phyloP scores from a whole-genome alignment of 2,797 vertebrate species.

The Hirundo rustica region DNA sequence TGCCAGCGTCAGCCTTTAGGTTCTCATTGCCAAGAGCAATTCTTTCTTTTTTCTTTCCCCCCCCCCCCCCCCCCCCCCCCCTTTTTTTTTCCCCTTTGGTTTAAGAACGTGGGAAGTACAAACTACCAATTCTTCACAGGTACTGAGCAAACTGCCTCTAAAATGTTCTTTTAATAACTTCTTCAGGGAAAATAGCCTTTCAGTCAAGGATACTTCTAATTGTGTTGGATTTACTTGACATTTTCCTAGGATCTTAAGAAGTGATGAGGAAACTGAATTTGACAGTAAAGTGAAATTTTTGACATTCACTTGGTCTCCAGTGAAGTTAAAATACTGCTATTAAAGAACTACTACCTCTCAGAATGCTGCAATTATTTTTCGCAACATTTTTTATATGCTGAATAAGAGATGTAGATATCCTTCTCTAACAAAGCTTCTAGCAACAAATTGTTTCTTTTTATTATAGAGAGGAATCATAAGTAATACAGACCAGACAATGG shows the following conservation, averaged over 20 bases:
- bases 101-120: conserved; percentile 39
- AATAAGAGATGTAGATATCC: neutral
- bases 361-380: conserved; percentile 31
- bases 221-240: conserved; percentile 67
- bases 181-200: conserved; percentile 67
- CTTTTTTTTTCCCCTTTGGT: neutral
- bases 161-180: conserved; percentile 72
- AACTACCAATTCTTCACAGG: conserved; percentile 62
- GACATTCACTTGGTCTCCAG: conserved; percentile 55
- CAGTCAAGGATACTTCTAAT: conserved; percentile 60
- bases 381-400: neutral
- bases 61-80: too few relatives aligned
- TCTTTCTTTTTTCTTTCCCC: neutral
- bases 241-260: conserved; percentile 62
- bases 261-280: conserved; percentile 62
- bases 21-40: conserved; percentile 7
- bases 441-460: neutral
- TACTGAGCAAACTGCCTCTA: conserved; percentile 60
- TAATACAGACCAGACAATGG: neutral
- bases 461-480: neutral
- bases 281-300: conserved; percentile 62
- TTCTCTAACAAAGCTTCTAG: neutral
- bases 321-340: conserved; percentile 26
- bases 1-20: neutral
- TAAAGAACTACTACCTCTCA: conserved; percentile 4